Conservation (phyloP, 2,113 vertebrate species). For the Climacteris rufus region DNA sequence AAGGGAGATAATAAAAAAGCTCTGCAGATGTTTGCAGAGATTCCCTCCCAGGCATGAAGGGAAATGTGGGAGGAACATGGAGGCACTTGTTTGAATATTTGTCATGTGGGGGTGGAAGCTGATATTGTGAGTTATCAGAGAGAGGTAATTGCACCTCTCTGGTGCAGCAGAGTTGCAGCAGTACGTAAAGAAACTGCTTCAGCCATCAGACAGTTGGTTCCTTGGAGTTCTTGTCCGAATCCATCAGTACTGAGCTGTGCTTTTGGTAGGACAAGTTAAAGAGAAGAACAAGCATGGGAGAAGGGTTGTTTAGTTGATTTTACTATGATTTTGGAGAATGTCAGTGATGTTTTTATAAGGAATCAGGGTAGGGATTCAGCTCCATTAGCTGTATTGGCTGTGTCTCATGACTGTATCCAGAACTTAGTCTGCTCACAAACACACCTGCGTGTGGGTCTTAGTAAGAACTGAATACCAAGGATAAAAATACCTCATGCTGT, state of each 20-base stretch:
- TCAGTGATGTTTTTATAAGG: background rate
- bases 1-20: background rate
- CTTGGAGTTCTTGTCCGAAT: background rate
- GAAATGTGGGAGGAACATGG: conserved; percentile 20
- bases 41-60: conserved; percentile 13
- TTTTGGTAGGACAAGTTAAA: background rate
- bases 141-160: background rate
- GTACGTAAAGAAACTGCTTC: background rate
- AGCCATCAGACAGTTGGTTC: background rate
- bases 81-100: conserved; percentile 35
- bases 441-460: background rate
- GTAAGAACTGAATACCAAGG: background rate
- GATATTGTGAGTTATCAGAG: background rate
- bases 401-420: background rate
- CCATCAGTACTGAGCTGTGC: background rate
- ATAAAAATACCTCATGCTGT: background rate
- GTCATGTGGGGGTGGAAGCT: background rate
- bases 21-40: conserved; percentile 26
- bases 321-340: background rate
- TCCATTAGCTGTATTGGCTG: background rate
- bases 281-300: background rate
- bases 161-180: background rate
- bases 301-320: background rate
- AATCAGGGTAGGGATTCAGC: background rate
- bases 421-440: background rate